Evolutionary conservation across 2,888 invertebrate genomes (phyloP), one percentile per base, ranked within the genome.

Genomic region (Mongoloraphidia duomilia): DNA sequence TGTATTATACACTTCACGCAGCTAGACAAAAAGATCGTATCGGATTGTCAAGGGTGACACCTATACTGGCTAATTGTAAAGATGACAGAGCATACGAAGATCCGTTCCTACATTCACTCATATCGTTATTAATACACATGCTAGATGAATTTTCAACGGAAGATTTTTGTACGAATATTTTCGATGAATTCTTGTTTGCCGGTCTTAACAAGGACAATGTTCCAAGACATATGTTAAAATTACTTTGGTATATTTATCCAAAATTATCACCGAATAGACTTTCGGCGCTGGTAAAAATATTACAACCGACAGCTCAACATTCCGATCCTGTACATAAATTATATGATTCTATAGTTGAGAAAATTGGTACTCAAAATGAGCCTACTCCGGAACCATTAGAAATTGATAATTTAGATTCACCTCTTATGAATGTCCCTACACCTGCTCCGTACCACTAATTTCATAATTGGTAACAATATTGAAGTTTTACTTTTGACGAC

Each of bases 181-280:
- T 96, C 70, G 94, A 95, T 67, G 93, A 94, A 65, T 95, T 95
- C 66, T 86, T 96, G 61, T 84, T 93, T 66, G 91, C 92, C 49
- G 89, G 89, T 0, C 71, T 94, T 13, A 80, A 84, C 2, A 79
- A 87, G 53, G 94, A 95, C 61, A 94, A 93, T 72, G 93, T 94
- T 0, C 85, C 88, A 4, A 77, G 92, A 46, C 96, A 96, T 71
- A 74, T 95, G 61, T 68, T 94, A 43, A 90, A 94, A 63, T 71
- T 96, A 44, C 67, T 95, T 37, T 94, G 91, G 89, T 91, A 91
- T 63, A 82, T 92, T 53, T 82, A 93, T 66, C 82, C 81, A 14
- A 90, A 89, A 65, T 66, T 95, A 50, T 91, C 92, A 1, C 75
- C 80, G 3, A 77, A 77, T 40, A 77, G 92, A 54, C 71, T 92